Evolutionary conservation across 2,888 invertebrate species (phyloP).

Genomic region (Lissocephala sabroskyi): DNA sequence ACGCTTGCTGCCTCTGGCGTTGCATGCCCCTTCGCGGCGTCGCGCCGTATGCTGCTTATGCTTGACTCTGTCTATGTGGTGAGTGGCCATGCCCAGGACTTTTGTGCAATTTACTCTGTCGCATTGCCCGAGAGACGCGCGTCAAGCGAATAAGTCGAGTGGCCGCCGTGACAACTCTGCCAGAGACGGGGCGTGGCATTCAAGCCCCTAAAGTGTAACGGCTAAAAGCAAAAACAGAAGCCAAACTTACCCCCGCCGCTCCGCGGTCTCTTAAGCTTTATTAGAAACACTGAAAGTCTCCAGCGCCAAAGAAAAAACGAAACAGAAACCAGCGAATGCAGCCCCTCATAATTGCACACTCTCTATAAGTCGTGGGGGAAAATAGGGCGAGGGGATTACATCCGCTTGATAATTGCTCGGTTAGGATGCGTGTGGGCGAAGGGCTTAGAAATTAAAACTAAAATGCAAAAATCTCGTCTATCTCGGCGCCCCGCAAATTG

Average conservation of each 20-base stretch:
- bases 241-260: constrained; percentile 6
- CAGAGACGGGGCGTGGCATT: neutral
- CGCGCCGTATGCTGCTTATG: no score
- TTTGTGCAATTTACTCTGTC: no score
- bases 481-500: neutral
- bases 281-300: constrained; percentile 8
- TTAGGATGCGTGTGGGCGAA: neutral
- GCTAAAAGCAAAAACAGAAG: constrained; percentile 25
- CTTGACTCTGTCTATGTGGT: no score
- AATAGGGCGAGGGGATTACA: neutral
- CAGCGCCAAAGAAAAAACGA: no score
- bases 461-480: neutral
- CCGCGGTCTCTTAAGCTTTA: neutral
- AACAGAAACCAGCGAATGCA: neutral
- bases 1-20: constrained; percentile 23
- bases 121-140: neutral
- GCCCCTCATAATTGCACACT: constrained; percentile 13
- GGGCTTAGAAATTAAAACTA: neutral
- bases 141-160: neutral
- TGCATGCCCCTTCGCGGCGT: no score
- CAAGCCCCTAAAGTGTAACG: constrained; percentile 35
- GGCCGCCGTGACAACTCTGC: neutral
- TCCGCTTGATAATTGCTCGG: constrained; percentile 1
- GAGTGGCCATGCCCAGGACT: no score
- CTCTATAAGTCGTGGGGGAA: constrained; percentile 5